Evolutionary conservation across 2,888 invertebrate genomes (phyloP).

Genomic region (Drosophila paramelanica): DNA sequence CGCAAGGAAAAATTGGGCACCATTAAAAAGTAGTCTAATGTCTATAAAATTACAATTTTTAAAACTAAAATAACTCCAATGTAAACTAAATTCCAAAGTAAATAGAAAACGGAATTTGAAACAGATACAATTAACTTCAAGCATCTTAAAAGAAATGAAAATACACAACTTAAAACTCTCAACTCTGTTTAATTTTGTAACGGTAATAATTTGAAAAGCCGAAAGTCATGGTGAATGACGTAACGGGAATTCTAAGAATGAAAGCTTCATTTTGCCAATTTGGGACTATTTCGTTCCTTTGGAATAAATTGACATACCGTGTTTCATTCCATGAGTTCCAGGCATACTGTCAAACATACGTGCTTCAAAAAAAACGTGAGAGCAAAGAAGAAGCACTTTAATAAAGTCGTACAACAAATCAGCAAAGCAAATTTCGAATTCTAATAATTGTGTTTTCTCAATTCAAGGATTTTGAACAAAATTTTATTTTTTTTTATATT

Average conservation of each 20-base stretch:
- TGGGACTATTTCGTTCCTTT: neutral
- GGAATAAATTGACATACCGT: neutral
- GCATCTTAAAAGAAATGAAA: neutral
- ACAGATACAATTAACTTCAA: neutral
- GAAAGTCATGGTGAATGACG: neutral
- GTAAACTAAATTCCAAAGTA: conserved; percentile 9
- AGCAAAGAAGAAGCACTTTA: neutral
- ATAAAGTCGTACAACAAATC: neutral
- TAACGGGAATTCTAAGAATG: neutral
- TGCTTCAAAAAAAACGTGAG: neutral
- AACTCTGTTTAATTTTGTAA: too few relatives aligned
- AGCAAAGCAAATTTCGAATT: neutral
- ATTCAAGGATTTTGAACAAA: neutral
- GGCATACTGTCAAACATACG: neutral
- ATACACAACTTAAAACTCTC: neutral
- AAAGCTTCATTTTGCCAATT: neutral
- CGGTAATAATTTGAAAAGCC: neutral
- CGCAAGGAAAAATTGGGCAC: conserved; percentile 89
- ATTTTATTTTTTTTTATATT: too few relatives aligned
- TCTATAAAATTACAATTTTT: neutral
- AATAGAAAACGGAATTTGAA: neutral
- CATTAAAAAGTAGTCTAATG: conserved; percentile 81
- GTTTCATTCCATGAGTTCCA: neutral
- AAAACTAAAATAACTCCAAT: conserved; percentile 1
- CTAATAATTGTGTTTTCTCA: neutral